phyloP scores from a whole-genome alignment of 1,140 invertebrate genomes.

The Pseudachorutes palmiensis region DNA sequence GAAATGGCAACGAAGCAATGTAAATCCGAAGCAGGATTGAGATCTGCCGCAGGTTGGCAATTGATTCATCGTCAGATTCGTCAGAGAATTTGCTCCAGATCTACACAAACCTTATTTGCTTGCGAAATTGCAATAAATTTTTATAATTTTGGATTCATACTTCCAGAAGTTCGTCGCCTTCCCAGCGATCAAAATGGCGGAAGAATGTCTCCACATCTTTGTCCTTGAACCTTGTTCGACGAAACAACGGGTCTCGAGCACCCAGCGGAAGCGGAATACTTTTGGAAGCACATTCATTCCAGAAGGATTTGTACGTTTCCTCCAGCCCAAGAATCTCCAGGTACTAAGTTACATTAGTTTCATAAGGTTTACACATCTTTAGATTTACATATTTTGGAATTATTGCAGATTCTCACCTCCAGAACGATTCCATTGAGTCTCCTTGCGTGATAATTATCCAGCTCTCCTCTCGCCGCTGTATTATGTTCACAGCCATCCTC shows the following conservation, averaged over 20 bases:
- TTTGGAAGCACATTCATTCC: background rate
- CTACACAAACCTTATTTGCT: background rate
- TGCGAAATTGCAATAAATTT: too few species aligned
- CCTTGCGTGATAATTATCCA: slow-evolving; percentile 1
- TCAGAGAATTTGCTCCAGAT: slow-evolving; percentile 1
- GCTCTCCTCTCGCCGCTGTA: too few species aligned
- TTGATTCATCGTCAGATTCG: background rate
- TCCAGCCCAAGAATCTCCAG: slow-evolving; percentile 3
- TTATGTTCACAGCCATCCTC: background rate
- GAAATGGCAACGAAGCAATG: background rate
- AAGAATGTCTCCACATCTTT: background rate
- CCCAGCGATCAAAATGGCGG: background rate
- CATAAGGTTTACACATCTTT: too few species aligned
- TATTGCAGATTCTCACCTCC: background rate
- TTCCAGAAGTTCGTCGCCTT: background rate
- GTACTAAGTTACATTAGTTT: too few species aligned
- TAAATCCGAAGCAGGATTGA: slow-evolving; percentile 1
- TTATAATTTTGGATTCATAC: background rate
- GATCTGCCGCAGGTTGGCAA: background rate
- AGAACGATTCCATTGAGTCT: background rate
- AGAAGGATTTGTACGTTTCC: background rate
- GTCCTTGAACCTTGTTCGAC: background rate
- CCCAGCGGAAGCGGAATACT: background rate
- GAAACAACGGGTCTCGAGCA: background rate
- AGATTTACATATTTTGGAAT: background rate